These are phyloP conservation scores for Ciona savignyi DNA, from an alignment of 23 tunicate species.

Conservation along the genomic window DNA sequence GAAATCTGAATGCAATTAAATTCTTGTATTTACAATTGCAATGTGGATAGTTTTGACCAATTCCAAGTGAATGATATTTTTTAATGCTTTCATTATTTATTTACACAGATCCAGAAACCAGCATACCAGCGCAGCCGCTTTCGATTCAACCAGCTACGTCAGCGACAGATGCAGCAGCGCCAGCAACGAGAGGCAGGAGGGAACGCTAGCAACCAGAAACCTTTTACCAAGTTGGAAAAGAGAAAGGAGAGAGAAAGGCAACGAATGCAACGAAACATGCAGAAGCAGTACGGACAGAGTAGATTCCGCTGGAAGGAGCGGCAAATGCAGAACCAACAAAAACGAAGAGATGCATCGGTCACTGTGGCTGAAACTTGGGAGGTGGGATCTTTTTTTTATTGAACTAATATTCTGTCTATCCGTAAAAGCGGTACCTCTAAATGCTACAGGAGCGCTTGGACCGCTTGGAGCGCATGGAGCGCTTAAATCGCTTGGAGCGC, in stretches of 20 bases:
- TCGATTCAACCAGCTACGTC: slow-evolving; percentile 80
- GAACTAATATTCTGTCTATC: no score
- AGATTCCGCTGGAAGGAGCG: slow-evolving; percentile 68
- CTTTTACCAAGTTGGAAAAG: slow-evolving; percentile 84
- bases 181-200: slow-evolving; percentile 63
- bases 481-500: no score
- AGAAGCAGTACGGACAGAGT: slow-evolving; percentile 93
- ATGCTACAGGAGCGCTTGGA: no score
- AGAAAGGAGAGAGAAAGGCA: slow-evolving; percentile 85
- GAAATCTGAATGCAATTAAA: no score
- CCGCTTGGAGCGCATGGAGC: no score
- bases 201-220: slow-evolving; percentile 30
- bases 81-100: not conserved
- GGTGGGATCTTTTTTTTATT: no score
- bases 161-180: slow-evolving; percentile 71
- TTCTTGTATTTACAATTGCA: no score
- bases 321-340: slow-evolving; percentile 76
- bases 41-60: no score
- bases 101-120: slow-evolving; percentile 64
- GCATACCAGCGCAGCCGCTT: slow-evolving; percentile 79
- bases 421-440: no score
- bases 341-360: slow-evolving; percentile 96
- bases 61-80: not conserved
- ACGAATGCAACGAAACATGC: slow-evolving; percentile 82
- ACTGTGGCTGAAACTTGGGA: slow-evolving; percentile 88